Evolutionary conservation across 1,140 invertebrate genomes (phyloP).

Genomic region (Saccostrea echinata): DNA sequence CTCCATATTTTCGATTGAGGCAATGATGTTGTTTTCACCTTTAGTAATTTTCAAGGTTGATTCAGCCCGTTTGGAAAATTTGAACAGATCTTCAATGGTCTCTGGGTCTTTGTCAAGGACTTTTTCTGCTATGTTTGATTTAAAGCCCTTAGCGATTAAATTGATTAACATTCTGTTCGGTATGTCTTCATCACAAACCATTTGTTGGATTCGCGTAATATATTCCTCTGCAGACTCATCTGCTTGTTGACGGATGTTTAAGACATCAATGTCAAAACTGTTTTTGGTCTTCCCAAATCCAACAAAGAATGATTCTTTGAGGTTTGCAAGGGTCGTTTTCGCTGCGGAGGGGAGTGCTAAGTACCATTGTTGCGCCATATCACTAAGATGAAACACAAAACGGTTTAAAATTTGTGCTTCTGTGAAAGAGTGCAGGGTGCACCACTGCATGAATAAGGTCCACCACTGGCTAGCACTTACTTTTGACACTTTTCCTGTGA

Average conservation of each 20-base stretch:
- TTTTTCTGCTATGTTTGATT: not conserved
- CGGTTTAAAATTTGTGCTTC: not conserved
- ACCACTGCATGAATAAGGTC: conserved; percentile 23
- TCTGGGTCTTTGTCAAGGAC: not conserved
- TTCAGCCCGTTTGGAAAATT: conserved; percentile 13
- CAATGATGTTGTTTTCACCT: too few species aligned
- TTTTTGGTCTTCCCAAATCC: conserved; percentile 7
- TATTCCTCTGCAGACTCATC: not conserved
- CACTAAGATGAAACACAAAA: conserved; percentile 21
- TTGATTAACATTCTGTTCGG: too few species aligned
- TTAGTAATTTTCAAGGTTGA: not conserved
- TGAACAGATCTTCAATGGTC: too few species aligned
- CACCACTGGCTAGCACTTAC: conserved; percentile 26
- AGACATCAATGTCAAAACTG: too few species aligned
- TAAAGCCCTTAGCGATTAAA: too few species aligned
- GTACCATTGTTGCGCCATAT: conserved; percentile 14
- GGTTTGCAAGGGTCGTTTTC: not conserved
- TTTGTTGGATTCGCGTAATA: not conserved
- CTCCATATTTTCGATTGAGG: too few species aligned
- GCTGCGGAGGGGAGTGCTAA: not conserved
- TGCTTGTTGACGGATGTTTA: conserved; percentile 8
- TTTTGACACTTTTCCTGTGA: not conserved
- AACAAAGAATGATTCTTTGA: too few species aligned
- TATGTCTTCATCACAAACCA: too few species aligned
- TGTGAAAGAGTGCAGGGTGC: too few species aligned